Evolutionary conservation across 1,140 invertebrate species (phyloP).

Genomic region (Cyphomyrmex costatus): DNA sequence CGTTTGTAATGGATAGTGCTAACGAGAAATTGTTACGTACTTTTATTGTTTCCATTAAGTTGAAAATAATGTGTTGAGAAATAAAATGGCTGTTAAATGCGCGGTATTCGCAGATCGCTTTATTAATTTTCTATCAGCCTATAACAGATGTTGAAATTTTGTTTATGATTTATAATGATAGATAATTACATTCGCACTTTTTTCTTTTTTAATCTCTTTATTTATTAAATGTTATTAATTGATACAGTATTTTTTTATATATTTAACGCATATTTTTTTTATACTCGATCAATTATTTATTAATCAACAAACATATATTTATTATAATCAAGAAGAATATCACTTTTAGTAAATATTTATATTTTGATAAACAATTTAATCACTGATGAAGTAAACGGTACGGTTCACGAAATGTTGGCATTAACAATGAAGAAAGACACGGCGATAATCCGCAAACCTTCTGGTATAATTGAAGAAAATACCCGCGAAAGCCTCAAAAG

Average conservation of each 20-base stretch:
- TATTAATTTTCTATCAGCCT: constrained; percentile 3
- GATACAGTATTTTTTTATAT: not conserved
- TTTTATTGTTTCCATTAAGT: constrained; percentile 59
- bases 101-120: not conserved
- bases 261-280: not conserved
- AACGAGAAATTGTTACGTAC: constrained; percentile 57
- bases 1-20: constrained; percentile 29
- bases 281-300: not conserved
- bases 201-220: too few relatives aligned
- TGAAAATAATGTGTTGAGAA: constrained; percentile 23
- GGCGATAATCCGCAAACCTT: too few relatives aligned
- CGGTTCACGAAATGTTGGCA: too few relatives aligned
- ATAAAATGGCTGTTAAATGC: constrained; percentile 42
- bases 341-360: not conserved
- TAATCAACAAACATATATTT: not conserved
- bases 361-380: constrained; percentile 9
- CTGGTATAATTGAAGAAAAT: too few relatives aligned
- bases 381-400: too few relatives aligned
- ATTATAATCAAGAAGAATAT: not conserved
- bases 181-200: not conserved
- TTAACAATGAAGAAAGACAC: too few relatives aligned
- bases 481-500: too few relatives aligned
- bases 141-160: not conserved
- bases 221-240: not conserved
- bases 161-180: constrained; percentile 6